These are phyloP conservation scores for Apamea crenata DNA, from an alignment of 2,888 invertebrate species.

Conservation along the genomic window DNA sequence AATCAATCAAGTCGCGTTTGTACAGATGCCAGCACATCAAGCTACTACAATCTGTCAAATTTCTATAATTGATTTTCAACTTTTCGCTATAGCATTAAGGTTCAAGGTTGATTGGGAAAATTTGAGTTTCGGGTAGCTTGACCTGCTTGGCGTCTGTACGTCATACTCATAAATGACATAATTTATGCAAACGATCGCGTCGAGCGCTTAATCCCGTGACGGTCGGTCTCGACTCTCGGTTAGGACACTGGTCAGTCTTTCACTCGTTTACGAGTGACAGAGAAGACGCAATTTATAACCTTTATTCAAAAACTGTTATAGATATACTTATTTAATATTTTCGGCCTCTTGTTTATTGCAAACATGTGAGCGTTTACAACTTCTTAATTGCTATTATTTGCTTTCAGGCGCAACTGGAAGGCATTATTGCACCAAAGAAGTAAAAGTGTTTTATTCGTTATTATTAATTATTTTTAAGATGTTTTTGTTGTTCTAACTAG, in stretches of 20 bases:
- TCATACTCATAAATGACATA: no score
- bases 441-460: constrained; percentile 81
- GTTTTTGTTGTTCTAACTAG: constrained; percentile 63
- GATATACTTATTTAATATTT: neutral
- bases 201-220: neutral
- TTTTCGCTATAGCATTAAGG: no score
- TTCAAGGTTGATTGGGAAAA: no score
- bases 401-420: constrained; percentile 96
- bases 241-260: neutral
- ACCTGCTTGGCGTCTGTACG: no score
- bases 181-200: no score
- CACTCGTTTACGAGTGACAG: neutral
- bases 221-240: neutral
- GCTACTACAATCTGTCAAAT: no score
- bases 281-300: neutral
- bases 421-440: constrained; percentile 98
- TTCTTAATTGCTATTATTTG: constrained; percentile 22
- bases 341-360: neutral
- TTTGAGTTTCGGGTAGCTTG: no score
- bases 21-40: no score
- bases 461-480: constrained; percentile 64
- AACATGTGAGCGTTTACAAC: neutral
- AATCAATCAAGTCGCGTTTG: no score
- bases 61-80: no score
- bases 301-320: neutral